Evolutionary conservation across 2,113 vertebrate genomes (phyloP), one percentile per base, ranked within the genome.

Genomic region (Amphilophus citrinellus): DNA sequence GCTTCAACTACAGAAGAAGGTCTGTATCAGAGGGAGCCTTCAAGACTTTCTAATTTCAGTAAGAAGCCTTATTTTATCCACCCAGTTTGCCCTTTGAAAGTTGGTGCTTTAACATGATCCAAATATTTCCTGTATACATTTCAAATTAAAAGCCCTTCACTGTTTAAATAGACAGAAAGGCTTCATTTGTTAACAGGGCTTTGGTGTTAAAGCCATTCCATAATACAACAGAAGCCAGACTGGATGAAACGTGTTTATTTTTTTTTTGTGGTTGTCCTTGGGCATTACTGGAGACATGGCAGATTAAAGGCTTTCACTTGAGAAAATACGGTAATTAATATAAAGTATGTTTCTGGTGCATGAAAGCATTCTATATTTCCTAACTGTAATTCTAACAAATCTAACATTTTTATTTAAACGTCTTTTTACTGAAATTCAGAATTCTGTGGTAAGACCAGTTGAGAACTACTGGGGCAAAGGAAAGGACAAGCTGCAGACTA

Each of bases 401-500:
- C 39, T 11, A 58, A 24, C 11, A 58, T 10, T 24, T n/a, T 10
- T 22, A 53, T 22, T 11, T n/a, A 10, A 57, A 71, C 32, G 47
- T 53, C 44, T 30, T 6, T 1, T 44, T 32, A 56, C 3, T 56
- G 7, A 73, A 80, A 7, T 50, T 20, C 82, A 61, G 9, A 18
- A 77, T 80, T 22, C 14, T 84, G 35, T 27, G 27, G 77, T 44
- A 10, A 42, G 50, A 91, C 88, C 87, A 88, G 87, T 89, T 92
- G 91, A 94, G 86, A 94, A 90, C 84, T 53, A 89, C 84, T 18
- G 15, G 39, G 62, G 77, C 32, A 83, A 57, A 85, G 37, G 61
- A 56, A 63, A 61, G 68, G 73, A 82, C 39, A 27, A 82, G 39
- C 81, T 85, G 91, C 89, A 88, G 57, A 93, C 87, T 84, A 84